Evolutionary conservation across 2,888 invertebrate species (phyloP).

Genomic region (Brachyptera risi): DNA sequence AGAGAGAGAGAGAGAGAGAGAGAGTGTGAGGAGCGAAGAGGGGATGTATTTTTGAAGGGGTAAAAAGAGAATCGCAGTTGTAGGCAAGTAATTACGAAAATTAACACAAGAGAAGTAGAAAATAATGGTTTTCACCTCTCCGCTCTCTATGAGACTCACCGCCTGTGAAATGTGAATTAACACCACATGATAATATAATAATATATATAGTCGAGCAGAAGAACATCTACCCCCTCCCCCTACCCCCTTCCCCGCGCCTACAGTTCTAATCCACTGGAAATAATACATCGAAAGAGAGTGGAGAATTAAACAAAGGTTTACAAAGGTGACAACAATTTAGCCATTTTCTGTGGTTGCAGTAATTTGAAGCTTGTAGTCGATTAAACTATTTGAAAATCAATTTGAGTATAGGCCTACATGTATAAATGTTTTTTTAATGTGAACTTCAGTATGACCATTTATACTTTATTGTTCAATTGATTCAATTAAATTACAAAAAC

Average conservation of each 20-base stretch:
- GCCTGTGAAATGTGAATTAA: constrained; percentile 21
- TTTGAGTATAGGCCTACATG: too few relatives aligned
- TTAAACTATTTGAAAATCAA: too few relatives aligned
- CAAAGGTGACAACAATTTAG: constrained; percentile 8
- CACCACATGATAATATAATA: constrained; percentile 23
- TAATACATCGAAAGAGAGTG: not conserved
- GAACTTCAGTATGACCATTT: too few relatives aligned
- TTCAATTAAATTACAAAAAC: too few relatives aligned
- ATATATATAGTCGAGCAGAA: not conserved
- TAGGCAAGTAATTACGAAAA: constrained; percentile 9
- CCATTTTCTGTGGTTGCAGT: too few relatives aligned
- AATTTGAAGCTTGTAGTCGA: too few relatives aligned
- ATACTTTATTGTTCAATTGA: too few relatives aligned
- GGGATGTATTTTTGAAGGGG: not conserved
- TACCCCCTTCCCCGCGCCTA: not conserved
- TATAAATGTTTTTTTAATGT: too few relatives aligned
- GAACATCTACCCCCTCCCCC: not conserved
- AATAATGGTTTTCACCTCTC: constrained; percentile 20
- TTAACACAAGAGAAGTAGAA: constrained; percentile 15
- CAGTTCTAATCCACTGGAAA: not conserved
- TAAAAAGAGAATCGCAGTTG: not conserved
- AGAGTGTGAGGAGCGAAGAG: not conserved
- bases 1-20: not conserved
- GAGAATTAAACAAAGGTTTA: not conserved
- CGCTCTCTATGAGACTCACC: too few relatives aligned